Evolutionary conservation across 2,797 vertebrate genomes (phyloP), one percentile per base, ranked within the genome.

Genomic region (Dallia pectoralis): DNA sequence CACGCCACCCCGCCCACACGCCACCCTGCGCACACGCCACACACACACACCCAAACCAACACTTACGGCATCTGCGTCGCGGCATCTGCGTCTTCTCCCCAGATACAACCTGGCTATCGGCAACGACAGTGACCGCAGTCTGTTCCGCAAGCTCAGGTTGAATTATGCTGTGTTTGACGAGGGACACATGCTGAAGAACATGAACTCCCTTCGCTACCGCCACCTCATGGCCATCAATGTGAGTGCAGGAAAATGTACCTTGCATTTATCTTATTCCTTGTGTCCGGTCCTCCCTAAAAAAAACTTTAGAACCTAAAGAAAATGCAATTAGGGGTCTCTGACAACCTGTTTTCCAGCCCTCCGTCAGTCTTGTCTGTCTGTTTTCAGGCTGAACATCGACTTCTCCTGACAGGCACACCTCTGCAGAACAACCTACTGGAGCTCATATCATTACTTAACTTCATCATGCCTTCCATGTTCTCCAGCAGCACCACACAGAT

Each of bases 151-250:
- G 48, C 81, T 99, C 70, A 93, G 81, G 67, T 89, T 99, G 71
- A 92, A 93, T 80, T 98, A 96, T 47, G 96, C 98, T 0, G 88
- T 99, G 75, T 99, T 99, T 82, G 97, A 99, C 82, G 98, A 99
- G 89, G 98, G 97, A 53, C 98, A 99, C 80, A 97, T 99, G 97
- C 90, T 99, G 77, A 99, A 99, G 90, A 99, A 99, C 81, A 99
- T 99, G 97, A 96, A 94, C 84, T 90, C 96, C 1, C 78, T 96
- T 56, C 96, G 98, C 78, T 99, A 99, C 86, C 96, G 95, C 83
- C 95, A 97, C 82, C 96, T 99, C 36, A 97, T 99, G 98, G 92
- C 94, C 47, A 96, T 99, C 82, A 98, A 98, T 67, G 97, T 98
- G 86, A 95, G 97, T 88, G 70, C 44, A 72, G 36, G 1, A 40